These are phyloP conservation scores for Ciconia maguari DNA, from an alignment of 2,113 vertebrate genomes.

Conservation along the genomic window DNA sequence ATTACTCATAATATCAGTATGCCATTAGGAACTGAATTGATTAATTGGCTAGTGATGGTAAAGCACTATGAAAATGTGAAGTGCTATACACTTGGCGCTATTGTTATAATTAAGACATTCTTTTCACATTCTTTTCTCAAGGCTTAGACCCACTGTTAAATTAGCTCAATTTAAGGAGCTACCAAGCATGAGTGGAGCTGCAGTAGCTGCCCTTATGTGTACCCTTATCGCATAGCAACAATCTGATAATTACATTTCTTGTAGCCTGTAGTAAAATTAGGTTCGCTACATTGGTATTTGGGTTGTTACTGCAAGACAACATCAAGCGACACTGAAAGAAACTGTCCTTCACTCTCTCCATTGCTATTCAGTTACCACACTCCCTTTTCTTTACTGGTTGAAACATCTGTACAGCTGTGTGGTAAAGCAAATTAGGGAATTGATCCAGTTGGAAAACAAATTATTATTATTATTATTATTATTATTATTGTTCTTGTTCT, in stretches of 20 bases:
- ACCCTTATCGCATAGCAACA: not conserved
- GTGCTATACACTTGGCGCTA: not conserved
- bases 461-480: not conserved
- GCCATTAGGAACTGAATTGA: constrained; percentile 2
- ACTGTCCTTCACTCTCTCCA: not conserved
- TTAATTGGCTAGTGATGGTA: not conserved
- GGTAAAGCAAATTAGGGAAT: not conserved
- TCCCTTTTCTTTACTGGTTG: not conserved
- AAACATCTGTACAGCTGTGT: not conserved
- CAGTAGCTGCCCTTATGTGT: not conserved
- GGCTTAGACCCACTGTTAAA: not conserved
- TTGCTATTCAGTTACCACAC: not conserved
- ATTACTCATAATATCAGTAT: not conserved
- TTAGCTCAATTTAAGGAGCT: not conserved
- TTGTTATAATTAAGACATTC: constrained; percentile 19
- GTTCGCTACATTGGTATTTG: not conserved
- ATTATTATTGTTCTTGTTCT: fast-evolving
- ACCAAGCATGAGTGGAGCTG: not conserved
- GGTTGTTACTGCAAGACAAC: not conserved
- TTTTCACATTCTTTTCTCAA: not conserved
- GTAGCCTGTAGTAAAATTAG: not conserved
- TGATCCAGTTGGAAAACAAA: not conserved
- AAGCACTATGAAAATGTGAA: not conserved
- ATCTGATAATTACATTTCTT: not conserved
- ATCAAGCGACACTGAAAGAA: not conserved